Evolutionary conservation across 2,113 vertebrate species (phyloP), one percentile per base, ranked within the genome.

Genomic region (Scomber colias): DNA sequence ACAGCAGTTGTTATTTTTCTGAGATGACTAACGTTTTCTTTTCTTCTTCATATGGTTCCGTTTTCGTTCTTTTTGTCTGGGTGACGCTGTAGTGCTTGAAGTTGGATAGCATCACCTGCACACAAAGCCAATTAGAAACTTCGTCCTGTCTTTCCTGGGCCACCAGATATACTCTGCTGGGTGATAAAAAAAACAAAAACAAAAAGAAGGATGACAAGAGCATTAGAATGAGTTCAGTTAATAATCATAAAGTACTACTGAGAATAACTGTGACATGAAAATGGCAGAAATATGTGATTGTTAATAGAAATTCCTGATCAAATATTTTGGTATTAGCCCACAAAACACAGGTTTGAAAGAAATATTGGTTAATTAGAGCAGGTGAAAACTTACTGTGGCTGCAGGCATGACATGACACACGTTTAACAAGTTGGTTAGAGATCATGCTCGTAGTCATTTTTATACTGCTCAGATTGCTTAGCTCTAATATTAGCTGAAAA

Each of bases 71-170:
- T 92, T 91, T 85, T 84, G 87, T 83, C 77, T 54, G 50, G 87
- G 85, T 88, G 92, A 96, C 89, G 95, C 94, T 95, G 96, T 95
- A 94, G 95, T 96, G 96, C 96, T 97, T 95, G 94, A 94, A 95
- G 96, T 95, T 90, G 94, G 95, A 94, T 91, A 96, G 95, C 94
- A 95, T 97, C 97, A 97, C 96, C 97, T 97, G 93, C 96, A 95
- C 92, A 90, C 93, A 95, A 96, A 96, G 92, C 95, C 96, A 91
- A 94, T 98, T 96, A 98, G 96, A 98, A 98, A 96, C 96, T 97
- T 95, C 95, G 95, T 95, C 96, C 97, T 89, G 95, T 96, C 96
- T 97, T 98, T 95, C 96, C 95, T 84, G 96, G 96, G 96, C 96
- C 97, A 97, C 96, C 97, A 95, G 97, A 96, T 95, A 97, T 95